Evolutionary conservation across 2,797 vertebrate genomes (phyloP).

Genomic region (Eurystomus glaucurus): DNA sequence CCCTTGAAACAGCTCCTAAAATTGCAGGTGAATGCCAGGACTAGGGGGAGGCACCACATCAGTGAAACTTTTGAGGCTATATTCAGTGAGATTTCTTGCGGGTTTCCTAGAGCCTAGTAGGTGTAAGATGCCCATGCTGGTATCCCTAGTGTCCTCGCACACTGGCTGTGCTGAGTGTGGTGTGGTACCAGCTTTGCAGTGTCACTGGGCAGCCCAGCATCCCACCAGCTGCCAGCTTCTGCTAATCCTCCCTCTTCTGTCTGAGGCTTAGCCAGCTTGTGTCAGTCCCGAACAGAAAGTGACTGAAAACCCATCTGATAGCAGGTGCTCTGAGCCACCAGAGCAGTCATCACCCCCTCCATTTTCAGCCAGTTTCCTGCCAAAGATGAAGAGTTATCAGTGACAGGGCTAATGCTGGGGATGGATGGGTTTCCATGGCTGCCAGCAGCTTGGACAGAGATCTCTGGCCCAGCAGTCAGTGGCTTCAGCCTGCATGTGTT

Average conservation of each 20-base stretch:
- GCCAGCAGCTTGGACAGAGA: not conserved
- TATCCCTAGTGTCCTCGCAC: not conserved
- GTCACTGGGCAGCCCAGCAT: not conserved
- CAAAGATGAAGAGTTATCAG: not conserved
- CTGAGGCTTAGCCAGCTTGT: not conserved
- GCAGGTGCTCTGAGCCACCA: not conserved
- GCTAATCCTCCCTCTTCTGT: not conserved
- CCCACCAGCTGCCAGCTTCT: not conserved
- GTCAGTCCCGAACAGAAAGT: not conserved
- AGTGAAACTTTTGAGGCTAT: not conserved
- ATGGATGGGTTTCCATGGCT: not conserved
- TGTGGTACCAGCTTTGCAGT: too few species aligned
- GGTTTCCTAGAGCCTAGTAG: not conserved
- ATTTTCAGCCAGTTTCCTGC: not conserved
- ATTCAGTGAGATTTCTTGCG: not conserved
- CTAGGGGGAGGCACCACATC: not conserved
- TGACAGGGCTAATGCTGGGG: not conserved
- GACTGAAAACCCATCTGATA: not conserved
- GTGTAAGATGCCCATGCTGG: not conserved
- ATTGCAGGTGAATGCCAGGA: not conserved
- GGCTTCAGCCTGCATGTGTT: rapidly evolving
- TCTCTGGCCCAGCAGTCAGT: not conserved
- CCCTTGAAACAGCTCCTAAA: not conserved
- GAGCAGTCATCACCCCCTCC: not conserved
- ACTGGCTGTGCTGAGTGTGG: not conserved